Base-by-base conservation (phyloP, 2,797 vertebrate species). In the Sebastes melanostomus region DNA sequence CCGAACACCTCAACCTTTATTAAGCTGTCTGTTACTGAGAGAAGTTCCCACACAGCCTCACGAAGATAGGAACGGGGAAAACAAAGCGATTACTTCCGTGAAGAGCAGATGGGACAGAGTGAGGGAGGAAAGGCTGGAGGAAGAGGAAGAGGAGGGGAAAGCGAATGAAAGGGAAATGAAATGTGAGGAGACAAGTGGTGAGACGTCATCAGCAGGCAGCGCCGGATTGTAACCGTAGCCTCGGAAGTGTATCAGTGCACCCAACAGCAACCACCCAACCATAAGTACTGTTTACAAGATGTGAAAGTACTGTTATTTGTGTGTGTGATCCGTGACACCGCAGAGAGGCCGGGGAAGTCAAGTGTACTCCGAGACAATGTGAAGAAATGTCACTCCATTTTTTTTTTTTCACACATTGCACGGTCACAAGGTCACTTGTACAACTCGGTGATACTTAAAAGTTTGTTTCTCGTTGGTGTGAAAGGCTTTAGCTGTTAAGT, bases 131-230 rank as follows among this genome's bases (percentile, higher is more conserved):
- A 65, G n/a, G 29, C 46, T 62, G 61, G 29, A 46, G 59, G 68
- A 80, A 62, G 38, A 66, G 56, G 65, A 78, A 29, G 36, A 34
- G 29, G 25, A 52, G 70, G 6, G 42, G 46, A 76, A 85, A 81
- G 25, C 27, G 63, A 82, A 76, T 74, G 58, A 82, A 88, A 77
- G 34, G 68, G 82, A 84, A 86, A 84, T 72, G 50, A 85, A 91
- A 85, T 80, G 70, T 36, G 77, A 83, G 81, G 16, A 77, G 77
- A 82, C 84, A 77, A 82, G 78, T 72, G 77, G 71, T 27, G 65
- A 82, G 74, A 80, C 67, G 50, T 75, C 74, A 38, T 75, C 74
- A 38, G 54, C 81, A 78, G 52, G 29, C 63, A 14, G 62, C 8
- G 8, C 24, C 22, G 18, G 71, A 42, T 78, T 60, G 67, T 79